A percentile compares a stretch with the other conserved stretches of the same genome.
Evolutionary conservation across 1,140 invertebrate genomes (phyloP).

Genomic region (Drosophila rhopaloa): DNA sequence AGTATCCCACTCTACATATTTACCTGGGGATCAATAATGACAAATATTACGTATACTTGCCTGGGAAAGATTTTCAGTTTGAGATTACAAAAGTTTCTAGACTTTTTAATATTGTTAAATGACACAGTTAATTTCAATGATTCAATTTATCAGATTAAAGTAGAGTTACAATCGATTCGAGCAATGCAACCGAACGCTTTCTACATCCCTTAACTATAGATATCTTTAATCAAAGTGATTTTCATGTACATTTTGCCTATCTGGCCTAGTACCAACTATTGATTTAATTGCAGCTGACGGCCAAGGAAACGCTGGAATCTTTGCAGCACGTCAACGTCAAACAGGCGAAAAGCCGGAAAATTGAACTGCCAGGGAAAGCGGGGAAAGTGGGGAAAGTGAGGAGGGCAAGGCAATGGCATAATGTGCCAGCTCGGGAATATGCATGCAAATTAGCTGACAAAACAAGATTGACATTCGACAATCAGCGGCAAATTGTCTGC

Average conservation of each 20-base stretch:
- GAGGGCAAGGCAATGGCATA: constrained; percentile 13
- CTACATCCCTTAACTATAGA: neutral
- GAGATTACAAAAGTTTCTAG: neutral
- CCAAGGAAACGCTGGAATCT: constrained; percentile 10
- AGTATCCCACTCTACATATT: neutral
- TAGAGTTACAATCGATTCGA: no score
- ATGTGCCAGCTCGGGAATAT: constrained; percentile 40
- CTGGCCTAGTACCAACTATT: constrained; percentile 19
- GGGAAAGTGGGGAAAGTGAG: no score
- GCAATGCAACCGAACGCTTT: no score
- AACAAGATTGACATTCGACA: constrained; percentile 50
- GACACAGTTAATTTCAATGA: neutral
- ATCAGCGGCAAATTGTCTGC: constrained; percentile 48
- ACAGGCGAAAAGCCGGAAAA: constrained; percentile 30
- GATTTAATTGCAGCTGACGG: constrained; percentile 37
- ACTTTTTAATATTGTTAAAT: neutral
- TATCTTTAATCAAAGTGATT: neutral
- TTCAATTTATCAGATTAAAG: neutral
- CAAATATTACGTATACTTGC: neutral
- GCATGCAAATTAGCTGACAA: constrained; percentile 75
- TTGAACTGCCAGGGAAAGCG: constrained; percentile 31
- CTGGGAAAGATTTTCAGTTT: neutral
- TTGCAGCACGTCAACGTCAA: constrained; percentile 25
- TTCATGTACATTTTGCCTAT: neutral
- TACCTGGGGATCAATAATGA: neutral